These are phyloP conservation scores for Aramus guarauna DNA, from an alignment of 2,113 vertebrate species.

Conservation along the genomic window DNA sequence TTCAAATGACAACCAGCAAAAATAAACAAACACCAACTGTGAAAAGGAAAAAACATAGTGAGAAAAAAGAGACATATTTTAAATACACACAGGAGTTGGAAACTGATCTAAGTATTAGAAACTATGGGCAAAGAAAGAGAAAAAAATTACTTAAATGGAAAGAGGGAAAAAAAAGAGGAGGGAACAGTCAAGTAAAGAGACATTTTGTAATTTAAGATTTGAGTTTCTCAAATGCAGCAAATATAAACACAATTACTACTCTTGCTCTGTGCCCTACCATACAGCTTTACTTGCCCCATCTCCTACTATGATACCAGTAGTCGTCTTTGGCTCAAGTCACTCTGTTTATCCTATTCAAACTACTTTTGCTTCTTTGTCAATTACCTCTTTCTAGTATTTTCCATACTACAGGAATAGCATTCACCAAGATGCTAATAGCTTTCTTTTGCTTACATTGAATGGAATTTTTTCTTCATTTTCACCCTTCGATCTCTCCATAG, in stretches of 20 bases:
- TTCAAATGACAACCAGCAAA: neutral
- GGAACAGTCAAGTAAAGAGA: neutral
- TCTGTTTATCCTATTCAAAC: neutral
- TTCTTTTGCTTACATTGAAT: neutral
- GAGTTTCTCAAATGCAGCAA: neutral
- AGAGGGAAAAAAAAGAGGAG: neutral
- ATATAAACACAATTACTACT: neutral
- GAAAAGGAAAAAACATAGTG: neutral
- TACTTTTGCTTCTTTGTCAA: neutral
- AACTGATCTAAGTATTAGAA: neutral
- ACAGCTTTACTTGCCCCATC: neutral
- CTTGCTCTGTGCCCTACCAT: neutral
- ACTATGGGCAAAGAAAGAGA: neutral
- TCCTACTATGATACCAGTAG: neutral
- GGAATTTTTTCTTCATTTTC: neutral
- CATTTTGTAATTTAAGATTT: neutral
- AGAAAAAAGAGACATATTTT: neutral
- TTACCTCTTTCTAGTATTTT: neutral
- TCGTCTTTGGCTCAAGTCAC: neutral
- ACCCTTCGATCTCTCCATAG: neutral
- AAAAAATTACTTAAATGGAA: neutral
- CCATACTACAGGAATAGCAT: neutral
- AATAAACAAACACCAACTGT: neutral
- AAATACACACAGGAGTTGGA: neutral
- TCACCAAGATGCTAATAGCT: neutral